phyloP scores from a whole-genome alignment of 2,113 vertebrate genomes.

The Cepphus grylle region DNA sequence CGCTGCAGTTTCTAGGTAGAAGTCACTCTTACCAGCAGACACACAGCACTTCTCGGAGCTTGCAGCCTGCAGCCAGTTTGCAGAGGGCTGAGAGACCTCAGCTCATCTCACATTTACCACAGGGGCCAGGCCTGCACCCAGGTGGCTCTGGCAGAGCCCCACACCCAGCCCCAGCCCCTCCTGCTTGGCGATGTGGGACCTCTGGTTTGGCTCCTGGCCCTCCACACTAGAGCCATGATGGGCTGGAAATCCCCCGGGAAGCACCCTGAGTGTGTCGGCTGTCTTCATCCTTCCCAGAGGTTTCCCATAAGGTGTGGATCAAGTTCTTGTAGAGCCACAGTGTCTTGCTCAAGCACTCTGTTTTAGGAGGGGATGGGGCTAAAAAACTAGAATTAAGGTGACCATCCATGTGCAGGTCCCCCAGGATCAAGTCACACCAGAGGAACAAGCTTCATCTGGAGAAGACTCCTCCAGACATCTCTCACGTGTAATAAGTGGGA shows the following conservation, averaged over 20 bases:
- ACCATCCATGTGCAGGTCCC: neutral
- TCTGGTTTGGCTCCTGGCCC: accelerated
- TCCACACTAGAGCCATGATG: accelerated
- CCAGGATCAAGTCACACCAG: neutral
- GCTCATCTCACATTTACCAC: neutral
- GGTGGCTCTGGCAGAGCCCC: accelerated
- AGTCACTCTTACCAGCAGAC: neutral
- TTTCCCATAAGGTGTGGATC: neutral
- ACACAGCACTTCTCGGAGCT: accelerated
- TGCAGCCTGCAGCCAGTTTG: neutral
- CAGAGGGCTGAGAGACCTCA: neutral
- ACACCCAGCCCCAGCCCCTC: accelerated
- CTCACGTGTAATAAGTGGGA: neutral
- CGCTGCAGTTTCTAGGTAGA: neutral
- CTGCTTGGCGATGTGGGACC: neutral
- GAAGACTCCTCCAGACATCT: neutral
- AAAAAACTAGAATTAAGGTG: neutral
- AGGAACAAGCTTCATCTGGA: neutral
- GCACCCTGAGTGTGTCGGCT: accelerated
- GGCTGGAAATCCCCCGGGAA: neutral
- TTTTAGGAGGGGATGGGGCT: neutral
- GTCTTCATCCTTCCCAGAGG: neutral
- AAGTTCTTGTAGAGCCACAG: constrained; percentile 68
- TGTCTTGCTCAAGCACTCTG: neutral
- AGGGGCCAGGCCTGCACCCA: neutral